These are phyloP conservation scores for Helogale parvula DNA, from an alignment of 2,113 vertebrate genomes.

Conservation along the genomic window DNA sequence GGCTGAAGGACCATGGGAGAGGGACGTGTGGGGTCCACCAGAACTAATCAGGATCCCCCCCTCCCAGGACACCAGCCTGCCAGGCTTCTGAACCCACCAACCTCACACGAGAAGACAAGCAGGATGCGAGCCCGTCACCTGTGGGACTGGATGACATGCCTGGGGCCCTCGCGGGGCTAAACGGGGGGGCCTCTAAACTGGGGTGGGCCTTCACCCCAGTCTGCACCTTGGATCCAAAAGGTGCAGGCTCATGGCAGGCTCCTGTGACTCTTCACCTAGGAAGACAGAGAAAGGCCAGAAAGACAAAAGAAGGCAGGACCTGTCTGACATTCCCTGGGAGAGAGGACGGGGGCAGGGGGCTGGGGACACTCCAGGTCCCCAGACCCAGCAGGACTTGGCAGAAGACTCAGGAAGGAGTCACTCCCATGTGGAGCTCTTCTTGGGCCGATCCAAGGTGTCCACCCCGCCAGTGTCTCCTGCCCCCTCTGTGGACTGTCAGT, in stretches of 20 bases:
- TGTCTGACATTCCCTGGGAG: background rate
- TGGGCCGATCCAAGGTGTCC: background rate
- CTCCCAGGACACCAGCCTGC: background rate
- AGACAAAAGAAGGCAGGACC: background rate
- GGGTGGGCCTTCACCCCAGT: background rate
- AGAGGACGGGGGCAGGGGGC: background rate
- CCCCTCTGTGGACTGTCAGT: background rate
- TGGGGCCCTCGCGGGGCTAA: too few relatives aligned
- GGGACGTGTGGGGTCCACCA: background rate
- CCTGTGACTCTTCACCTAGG: too few relatives aligned
- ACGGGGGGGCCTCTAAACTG: background rate
- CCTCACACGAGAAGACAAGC: background rate
- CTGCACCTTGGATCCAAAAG: too few relatives aligned
- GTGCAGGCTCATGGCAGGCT: background rate
- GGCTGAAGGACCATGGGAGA: background rate
- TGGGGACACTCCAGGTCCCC: background rate
- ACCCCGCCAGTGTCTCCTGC: background rate
- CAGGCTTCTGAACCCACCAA: background rate
- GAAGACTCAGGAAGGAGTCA: background rate
- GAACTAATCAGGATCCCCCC: background rate
- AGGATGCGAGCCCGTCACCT: fast-evolving
- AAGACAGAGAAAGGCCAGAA: background rate
- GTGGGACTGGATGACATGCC: fast-evolving
- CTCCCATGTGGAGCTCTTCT: background rate
- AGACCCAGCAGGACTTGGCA: background rate